Conservation (phyloP, 2,113 vertebrate genomes). For the Tonatia bakeri region DNA sequence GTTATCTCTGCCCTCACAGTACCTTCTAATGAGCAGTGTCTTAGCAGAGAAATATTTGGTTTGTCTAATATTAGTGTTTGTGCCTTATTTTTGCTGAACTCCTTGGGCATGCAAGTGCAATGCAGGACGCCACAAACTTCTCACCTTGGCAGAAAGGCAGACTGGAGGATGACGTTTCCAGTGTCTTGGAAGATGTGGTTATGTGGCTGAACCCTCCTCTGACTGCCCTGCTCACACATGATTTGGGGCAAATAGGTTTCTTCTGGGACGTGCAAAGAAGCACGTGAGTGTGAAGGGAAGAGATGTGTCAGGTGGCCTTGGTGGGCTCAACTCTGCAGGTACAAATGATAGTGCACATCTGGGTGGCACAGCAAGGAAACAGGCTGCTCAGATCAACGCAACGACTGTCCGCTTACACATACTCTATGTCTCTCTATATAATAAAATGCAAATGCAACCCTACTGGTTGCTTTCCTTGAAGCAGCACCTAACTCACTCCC, state of each 20-base stretch:
- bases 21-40: rapidly evolving
- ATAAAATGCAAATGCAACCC: background rate
- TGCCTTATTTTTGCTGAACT: background rate
- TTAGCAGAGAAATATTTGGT: background rate
- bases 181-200: background rate
- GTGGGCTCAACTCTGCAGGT: background rate
- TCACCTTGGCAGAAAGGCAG: background rate
- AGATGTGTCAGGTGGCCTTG: background rate
- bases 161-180: rapidly evolving
- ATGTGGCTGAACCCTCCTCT: background rate
- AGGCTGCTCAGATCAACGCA: rapidly evolving
- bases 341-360: background rate
- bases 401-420: background rate
- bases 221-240: background rate
- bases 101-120: no score
- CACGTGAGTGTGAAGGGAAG: background rate
- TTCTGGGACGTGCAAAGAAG: background rate
- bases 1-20: background rate
- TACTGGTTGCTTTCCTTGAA: background rate
- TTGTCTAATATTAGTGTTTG: background rate
- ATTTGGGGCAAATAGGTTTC: no score
- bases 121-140: background rate
- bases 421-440: rapidly evolving
- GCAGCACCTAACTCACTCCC: background rate
- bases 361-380: rapidly evolving